These are phyloP conservation scores for Choreutis nemorana DNA, from an alignment of 2,888 invertebrate species.

Conservation along the genomic window DNA sequence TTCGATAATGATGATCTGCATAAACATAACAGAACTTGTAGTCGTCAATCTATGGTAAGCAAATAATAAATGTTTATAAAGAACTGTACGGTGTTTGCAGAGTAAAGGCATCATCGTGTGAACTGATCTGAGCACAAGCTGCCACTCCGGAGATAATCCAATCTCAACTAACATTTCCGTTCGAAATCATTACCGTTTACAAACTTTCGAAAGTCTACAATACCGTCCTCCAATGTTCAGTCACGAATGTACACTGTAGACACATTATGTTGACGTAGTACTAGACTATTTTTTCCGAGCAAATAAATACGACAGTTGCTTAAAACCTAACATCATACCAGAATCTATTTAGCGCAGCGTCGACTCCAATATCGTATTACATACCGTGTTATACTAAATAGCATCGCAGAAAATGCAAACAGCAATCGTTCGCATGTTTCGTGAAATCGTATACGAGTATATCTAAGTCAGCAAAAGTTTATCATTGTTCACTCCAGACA, in stretches of 20 bases:
- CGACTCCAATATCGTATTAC: no score
- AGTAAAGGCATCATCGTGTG: slow-evolving; percentile 34
- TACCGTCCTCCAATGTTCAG: slow-evolving; percentile 21
- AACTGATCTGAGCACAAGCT: slow-evolving; percentile 22
- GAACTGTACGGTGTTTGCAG: slow-evolving; percentile 19
- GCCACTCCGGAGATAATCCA: no score
- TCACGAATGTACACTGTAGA: slow-evolving; percentile 23
- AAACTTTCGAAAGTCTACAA: slow-evolving; percentile 23
- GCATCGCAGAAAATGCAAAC: no score
- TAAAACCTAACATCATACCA: no score
- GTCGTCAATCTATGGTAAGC: slow-evolving; percentile 23
- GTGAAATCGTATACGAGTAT: no score
- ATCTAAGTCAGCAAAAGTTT: no score
- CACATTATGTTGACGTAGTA: slow-evolving; percentile 10
- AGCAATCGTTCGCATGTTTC: no score
- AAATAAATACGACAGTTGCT: slow-evolving; percentile 18
- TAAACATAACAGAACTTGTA: no score
- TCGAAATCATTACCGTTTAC: slow-evolving; percentile 30
- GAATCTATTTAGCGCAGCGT: no score
- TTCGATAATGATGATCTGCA: no score
- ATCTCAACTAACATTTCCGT: slow-evolving; percentile 49
- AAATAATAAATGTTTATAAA: slow-evolving; percentile 34
- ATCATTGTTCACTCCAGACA: no score
- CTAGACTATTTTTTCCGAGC: slow-evolving; percentile 32
- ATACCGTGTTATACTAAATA: no score